Conservation (phyloP, 1,140 invertebrate species). For the Luehdorfia chinensis region DNA sequence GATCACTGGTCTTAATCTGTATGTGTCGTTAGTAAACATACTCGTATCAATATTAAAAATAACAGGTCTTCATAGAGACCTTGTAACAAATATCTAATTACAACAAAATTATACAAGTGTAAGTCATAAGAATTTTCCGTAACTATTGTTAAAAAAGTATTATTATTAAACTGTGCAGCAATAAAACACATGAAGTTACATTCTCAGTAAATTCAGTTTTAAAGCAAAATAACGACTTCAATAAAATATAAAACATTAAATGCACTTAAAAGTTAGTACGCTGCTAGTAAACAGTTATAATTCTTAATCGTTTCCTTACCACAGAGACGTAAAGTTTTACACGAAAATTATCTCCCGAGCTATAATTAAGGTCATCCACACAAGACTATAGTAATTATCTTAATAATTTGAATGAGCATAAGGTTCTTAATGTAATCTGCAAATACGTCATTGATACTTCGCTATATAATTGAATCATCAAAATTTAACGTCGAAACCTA, state of each 20-base stretch:
- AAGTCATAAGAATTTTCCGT: no score
- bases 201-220: no score
- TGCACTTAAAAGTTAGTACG: conserved; percentile 13
- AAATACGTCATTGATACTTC: conserved; percentile 26
- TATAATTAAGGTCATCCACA: conserved; percentile 24
- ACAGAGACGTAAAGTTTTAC: conserved; percentile 5
- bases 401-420: conserved; percentile 31
- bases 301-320: conserved; percentile 22
- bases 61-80: no score
- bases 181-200: no score
- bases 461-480: conserved; percentile 39
- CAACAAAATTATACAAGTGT: no score
- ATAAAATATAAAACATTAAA: conserved; percentile 1
- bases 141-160: no score
- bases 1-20: no score
- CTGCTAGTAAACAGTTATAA: conserved; percentile 23
- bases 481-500: conserved; percentile 24
- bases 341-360: conserved; percentile 13
- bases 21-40: no score
- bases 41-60: no score
- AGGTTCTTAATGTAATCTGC: conserved; percentile 33
- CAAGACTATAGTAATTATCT: conserved; percentile 5
- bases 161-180: no score
- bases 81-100: no score
- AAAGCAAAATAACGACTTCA: not conserved